Base-by-base conservation (phyloP, 2,888 invertebrate species). In the Allacma fusca region DNA sequence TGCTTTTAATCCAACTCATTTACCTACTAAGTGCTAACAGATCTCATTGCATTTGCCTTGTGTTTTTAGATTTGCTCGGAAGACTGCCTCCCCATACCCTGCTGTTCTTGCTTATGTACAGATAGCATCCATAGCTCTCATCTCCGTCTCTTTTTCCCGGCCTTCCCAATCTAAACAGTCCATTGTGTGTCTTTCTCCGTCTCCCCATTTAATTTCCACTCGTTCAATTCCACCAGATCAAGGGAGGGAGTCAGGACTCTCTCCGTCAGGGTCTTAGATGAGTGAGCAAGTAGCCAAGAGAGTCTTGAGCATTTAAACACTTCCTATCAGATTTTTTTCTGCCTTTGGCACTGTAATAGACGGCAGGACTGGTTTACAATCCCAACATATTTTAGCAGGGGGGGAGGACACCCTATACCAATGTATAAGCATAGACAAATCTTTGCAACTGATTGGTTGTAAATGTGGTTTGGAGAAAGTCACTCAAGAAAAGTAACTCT, bases 11-110 rank as follows among this genome's bases (percentile, higher is more conserved):
- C 65, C 44, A 65, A 68, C 75, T 75, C 75, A 68, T 75, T 75
- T 68, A 75, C 75, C 65, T 75, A 68, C 75, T 75, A 74, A 74
- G 68, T 59, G 68, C 73, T 62, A 73, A 73, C 73, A 62, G 73
- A 73, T 73, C 62, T 59, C 28, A 59, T 59, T 59, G 28, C 59
- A 50, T 70, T 70, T 29, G 44, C 29, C 59, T 71, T 71, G 16
- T 28, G 44, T 28, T 57, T 57, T 50, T 23, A n/a, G 50, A 50
- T 50, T 50, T 50, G 9, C n/a, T 2, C 2, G 50, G 19, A 19
- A 16, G 9, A 12, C 71, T 57, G 4, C 28, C 43, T 44, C 23
- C 40, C 16, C 40, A 16, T n/a, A 12, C 62, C 26, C 24, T 65
- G 28, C 28, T 28, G 16, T 13, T 50, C 23, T 70, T 34, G 1